Evolutionary conservation across 37 sponge, comb jelly and placozoan genomes (phyloP).

Genomic region (Axinella damicornis): DNA sequence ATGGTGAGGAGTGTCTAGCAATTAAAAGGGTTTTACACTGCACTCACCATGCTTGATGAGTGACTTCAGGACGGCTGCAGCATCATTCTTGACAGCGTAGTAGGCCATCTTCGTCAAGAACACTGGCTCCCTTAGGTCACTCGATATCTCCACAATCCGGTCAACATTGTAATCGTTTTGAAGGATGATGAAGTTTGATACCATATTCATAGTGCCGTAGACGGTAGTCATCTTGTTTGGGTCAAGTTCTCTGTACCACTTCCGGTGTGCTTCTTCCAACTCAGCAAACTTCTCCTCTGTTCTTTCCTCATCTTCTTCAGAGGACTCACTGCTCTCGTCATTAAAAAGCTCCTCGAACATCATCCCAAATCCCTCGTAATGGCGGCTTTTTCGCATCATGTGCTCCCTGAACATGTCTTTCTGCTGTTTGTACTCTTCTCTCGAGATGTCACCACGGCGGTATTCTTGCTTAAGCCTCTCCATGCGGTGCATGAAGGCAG

Average conservation of each 20-base stretch:
- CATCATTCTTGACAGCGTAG: background rate
- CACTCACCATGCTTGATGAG: background rate
- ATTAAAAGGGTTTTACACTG: too few relatives aligned
- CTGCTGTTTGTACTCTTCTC: too few relatives aligned
- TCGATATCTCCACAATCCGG: background rate
- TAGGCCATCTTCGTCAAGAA: slow-evolving; percentile 1
- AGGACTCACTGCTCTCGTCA: background rate
- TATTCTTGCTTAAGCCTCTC: too few relatives aligned
- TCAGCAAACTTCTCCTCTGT: background rate
- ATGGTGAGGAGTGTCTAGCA: too few relatives aligned
- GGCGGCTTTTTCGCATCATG: background rate
- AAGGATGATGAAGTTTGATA: background rate
- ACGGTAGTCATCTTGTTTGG: background rate
- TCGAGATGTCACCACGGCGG: too few relatives aligned
- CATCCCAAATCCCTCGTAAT: background rate
- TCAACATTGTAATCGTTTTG: background rate
- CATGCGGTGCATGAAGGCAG: too few relatives aligned
- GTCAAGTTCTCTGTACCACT: background rate
- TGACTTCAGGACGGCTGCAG: background rate
- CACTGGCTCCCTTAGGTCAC: background rate
- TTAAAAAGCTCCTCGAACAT: background rate
- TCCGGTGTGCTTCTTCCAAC: background rate
- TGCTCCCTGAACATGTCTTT: too few relatives aligned
- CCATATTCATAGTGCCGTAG: background rate
- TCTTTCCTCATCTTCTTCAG: background rate